Conservation (phyloP, 1,140 invertebrate genomes). For the Tetramorium alpestre region DNA sequence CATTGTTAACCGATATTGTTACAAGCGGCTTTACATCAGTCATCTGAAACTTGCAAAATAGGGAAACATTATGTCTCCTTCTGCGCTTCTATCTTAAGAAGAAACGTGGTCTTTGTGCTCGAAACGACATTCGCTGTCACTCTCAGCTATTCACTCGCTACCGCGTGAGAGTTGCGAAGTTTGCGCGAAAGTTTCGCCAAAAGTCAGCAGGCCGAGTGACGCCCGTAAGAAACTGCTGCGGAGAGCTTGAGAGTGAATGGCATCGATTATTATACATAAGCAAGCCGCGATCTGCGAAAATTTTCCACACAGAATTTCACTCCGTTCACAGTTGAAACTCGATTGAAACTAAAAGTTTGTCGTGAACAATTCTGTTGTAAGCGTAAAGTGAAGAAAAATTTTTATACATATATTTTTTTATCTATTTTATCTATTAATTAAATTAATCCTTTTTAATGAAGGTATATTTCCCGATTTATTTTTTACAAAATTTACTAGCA, state of each 20-base stretch:
- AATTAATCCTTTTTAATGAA: not conserved
- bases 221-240: constrained; percentile 61
- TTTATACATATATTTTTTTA: not conserved
- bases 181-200: constrained; percentile 59
- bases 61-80: constrained; percentile 48
- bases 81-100: constrained; percentile 57
- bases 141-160: constrained; percentile 56
- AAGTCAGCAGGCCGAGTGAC: constrained; percentile 64
- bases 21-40: constrained; percentile 47
- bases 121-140: constrained; percentile 63
- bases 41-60: constrained; percentile 23
- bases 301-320: constrained; percentile 29
- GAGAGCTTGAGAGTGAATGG: constrained; percentile 31
- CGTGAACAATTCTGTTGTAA: not conserved
- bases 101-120: constrained; percentile 66
- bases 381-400: not conserved
- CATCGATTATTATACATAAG: constrained; percentile 58
- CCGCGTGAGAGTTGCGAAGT: constrained; percentile 35
- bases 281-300: constrained; percentile 34
- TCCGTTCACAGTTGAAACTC: not conserved
- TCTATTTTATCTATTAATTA: not conserved
- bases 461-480: not conserved
- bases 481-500: not conserved
- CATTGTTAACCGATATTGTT: constrained; percentile 49
- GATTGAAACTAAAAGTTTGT: not conserved